phyloP scores from a whole-genome alignment of 2,797 vertebrate genomes.

The Arctocebus calabarensis region DNA sequence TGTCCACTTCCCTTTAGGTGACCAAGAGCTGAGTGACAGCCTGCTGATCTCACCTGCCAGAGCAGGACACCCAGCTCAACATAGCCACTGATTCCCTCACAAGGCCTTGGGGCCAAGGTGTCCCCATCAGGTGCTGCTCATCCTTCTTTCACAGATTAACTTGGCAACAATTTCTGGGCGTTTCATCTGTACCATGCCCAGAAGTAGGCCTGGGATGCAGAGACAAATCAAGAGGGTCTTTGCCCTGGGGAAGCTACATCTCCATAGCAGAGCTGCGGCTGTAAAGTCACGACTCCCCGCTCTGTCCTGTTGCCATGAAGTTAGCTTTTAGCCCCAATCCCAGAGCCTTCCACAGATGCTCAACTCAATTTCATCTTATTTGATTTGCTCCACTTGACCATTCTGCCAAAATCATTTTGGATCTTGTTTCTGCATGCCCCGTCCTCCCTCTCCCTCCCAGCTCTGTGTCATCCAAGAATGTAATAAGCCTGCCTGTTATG shows the following conservation, averaged over 20 bases:
- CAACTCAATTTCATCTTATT: constrained; percentile 59
- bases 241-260: too few species aligned
- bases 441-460: neutral
- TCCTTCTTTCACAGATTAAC: neutral
- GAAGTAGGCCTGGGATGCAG: neutral
- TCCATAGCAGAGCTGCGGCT: neutral
- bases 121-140: neutral
- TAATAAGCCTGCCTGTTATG: constrained; percentile 63
- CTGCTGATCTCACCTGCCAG: neutral
- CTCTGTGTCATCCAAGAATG: neutral
- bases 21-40: neutral
- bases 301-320: neutral
- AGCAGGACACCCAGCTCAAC: neutral
- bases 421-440: constrained; percentile 43
- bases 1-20: neutral
- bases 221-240: neutral
- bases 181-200: neutral
- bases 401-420: constrained; percentile 75
- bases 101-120: neutral
- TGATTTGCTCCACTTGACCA: constrained; percentile 57
- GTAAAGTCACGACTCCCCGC: accelerated
- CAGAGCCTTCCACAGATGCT: neutral
- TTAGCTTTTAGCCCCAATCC: neutral
- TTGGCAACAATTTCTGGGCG: neutral
- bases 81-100: neutral